Base-by-base conservation (phyloP, 2,888 invertebrate genomes). In the Acleris literana region DNA sequence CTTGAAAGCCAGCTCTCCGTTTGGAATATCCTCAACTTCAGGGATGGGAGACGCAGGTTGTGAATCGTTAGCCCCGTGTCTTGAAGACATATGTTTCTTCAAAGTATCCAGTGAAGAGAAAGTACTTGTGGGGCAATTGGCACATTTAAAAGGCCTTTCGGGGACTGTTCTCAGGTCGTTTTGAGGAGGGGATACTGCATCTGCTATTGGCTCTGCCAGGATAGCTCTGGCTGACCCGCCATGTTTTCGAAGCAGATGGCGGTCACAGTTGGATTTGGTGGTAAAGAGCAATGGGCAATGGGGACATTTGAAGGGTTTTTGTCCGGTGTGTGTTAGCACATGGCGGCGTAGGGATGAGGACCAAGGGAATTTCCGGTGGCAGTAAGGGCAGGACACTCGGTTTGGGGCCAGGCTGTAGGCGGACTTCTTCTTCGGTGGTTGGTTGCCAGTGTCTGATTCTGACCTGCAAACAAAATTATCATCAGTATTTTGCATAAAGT, bases 261-360 rank as follows among this genome's bases (percentile, higher is more conserved):
- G 96, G 81, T 99, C 99, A 84, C 99, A 97, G 88, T 99, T 99
- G 9, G 98, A 98, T 84, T 99, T 99, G 1, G 99, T 99, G 44
- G 99, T 99, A 85, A 99, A 99, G 1, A 98, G 95, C 9, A 99
- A 93, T 0, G 97, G 97, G 82, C 99, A 99, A 79, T 97, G 96
- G 0, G 97, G 96, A 85, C 99, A 99, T 81, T 98, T 97, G 92
- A 96, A 99, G 0, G 99, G 99, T 81, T 99, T 99, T 82, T 99
- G 98, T 2, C 97, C 98, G 0, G 99, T 99, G 84, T 99, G 99
- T 0, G 99, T 99, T 6, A 98, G 90, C 46, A 99, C 97, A 85
- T 99, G 99, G 11, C 99, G 94, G n/a, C 98, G 95, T 29, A 99
- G 93, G 0, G 98, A 99, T 33, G 98, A 98, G 0, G 97, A 97